Base-by-base conservation (phyloP, 1,140 invertebrate genomes). In the Hypsibius dujardini region DNA sequence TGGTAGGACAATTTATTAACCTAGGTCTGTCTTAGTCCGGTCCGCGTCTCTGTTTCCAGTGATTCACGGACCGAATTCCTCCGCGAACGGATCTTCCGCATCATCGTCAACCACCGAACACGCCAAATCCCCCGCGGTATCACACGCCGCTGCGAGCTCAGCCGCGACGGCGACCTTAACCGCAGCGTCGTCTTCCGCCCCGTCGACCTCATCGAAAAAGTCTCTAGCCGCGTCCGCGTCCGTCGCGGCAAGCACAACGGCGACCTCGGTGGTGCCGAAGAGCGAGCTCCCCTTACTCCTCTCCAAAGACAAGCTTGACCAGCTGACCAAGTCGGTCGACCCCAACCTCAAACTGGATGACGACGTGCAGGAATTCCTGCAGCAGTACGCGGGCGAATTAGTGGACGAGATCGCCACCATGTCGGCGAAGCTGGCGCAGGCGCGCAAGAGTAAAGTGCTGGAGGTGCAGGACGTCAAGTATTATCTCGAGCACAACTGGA, bases 401-500 rank as follows among this genome's bases (percentile, higher is more conserved):
- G 62, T 67, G 62, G 62, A 67, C 45, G 62, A 67, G 62, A 14
- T 67, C 12, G 42, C 62, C 7, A 42, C 7, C 7, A 67, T 67
- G 62, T 67, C 62, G 7, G 62, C 62, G 7, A 7, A 42, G 42
- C 7, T 67, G 7, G 62, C 62, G 7, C 62, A 67, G 42, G 62
- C 62, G 7, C 7, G 62, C 3, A 67, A 67, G 42, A 67, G 62
- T 42, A 67, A 67, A 42, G 42, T 7, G 3, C 62, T 67, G 62
- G 62, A 67, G 7, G 62, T 67, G 7, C 62, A 67, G 42, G 62
- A 67, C 45, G 62, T 67, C 3, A 12, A 42, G 12, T 67, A 14
- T 42, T 67, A 67, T 67, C 62, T 67, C 12, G 62, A 67, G 62
- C 62, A 67, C 42, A 67, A 67, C 62, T 67, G 62, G 62, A 67